phyloP scores from a whole-genome alignment of 1,140 invertebrate genomes.

The Heterodera schachtii region DNA sequence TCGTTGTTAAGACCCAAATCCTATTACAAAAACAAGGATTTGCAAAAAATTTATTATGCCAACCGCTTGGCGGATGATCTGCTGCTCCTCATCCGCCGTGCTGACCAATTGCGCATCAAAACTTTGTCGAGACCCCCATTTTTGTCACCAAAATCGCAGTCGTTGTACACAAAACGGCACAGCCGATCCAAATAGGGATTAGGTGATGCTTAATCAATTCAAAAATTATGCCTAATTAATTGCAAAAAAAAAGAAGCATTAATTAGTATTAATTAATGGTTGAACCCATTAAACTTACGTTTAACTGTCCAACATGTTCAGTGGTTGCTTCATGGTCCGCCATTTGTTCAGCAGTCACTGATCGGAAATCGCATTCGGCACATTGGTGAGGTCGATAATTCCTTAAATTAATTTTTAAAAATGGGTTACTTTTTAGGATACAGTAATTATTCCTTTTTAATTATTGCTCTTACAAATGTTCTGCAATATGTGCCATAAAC shows the following conservation, averaged over 20 bases:
- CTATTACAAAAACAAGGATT: too few relatives aligned
- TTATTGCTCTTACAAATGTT: constrained; percentile 5
- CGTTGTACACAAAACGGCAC: constrained; percentile 30
- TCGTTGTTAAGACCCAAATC: too few relatives aligned
- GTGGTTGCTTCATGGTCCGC: constrained; percentile 23
- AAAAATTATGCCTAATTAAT: too few relatives aligned
- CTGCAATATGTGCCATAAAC: constrained; percentile 22
- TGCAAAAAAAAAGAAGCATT: too few relatives aligned
- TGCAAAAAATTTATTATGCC: too few relatives aligned
- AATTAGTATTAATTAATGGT: not conserved
- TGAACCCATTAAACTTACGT: not conserved
- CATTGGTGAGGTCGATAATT: constrained; percentile 28
- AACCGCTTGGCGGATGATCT: not conserved
- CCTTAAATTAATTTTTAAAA: not conserved
- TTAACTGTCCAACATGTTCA: constrained; percentile 20
- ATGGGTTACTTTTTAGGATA: too few relatives aligned
- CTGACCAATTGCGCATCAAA: constrained; percentile 20
- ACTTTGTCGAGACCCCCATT: constrained; percentile 22
- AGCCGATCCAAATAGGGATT: constrained; percentile 23
- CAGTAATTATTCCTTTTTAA: too few relatives aligned
- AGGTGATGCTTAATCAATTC: too few relatives aligned
- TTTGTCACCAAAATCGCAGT: constrained; percentile 21
- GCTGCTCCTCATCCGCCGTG: constrained; percentile 13
- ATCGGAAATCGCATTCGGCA: constrained; percentile 23
- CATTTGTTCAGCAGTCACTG: constrained; percentile 27